Percentiles rank a stretch among this genome's conserved stretches.
These are phyloP conservation scores for Lemur catta DNA, from an alignment of 2,797 vertebrate genomes.

Conservation along the genomic window DNA sequence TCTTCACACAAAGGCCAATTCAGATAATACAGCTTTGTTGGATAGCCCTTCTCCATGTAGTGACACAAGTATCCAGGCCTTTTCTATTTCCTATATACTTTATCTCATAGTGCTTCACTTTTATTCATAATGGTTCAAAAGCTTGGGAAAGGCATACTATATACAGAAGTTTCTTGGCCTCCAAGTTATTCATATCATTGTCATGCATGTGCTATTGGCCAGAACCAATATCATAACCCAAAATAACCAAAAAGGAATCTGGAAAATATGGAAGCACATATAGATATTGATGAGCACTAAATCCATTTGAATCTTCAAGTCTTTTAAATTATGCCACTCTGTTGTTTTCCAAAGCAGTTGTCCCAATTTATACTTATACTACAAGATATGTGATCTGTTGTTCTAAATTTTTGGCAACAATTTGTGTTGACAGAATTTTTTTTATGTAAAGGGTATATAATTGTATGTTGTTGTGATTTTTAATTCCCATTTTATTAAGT, in stretches of 20 bases:
- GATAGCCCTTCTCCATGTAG: neutral
- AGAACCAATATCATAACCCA: neutral
- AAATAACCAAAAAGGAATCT: neutral
- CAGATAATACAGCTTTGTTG: neutral
- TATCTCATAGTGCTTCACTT: neutral
- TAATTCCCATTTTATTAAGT: neutral
- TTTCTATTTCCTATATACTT: neutral
- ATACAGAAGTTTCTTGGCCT: neutral
- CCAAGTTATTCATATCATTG: neutral
- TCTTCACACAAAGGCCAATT: neutral
- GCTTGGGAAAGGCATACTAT: neutral
- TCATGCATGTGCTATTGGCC: neutral
- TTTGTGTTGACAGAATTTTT: neutral
- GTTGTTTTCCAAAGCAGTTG: neutral
- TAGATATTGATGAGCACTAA: neutral
- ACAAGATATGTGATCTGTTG: neutral
- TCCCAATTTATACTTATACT: neutral
- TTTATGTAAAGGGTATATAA: neutral
- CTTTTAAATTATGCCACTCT: neutral
- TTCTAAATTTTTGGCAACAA: neutral
- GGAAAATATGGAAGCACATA: neutral
- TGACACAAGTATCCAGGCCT: neutral
- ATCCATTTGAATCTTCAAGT: neutral
- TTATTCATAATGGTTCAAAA: neutral
- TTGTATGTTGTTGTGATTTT: neutral